These are phyloP conservation scores for Varecia variegata DNA, from an alignment of 2,797 vertebrate species.

Conservation along the genomic window DNA sequence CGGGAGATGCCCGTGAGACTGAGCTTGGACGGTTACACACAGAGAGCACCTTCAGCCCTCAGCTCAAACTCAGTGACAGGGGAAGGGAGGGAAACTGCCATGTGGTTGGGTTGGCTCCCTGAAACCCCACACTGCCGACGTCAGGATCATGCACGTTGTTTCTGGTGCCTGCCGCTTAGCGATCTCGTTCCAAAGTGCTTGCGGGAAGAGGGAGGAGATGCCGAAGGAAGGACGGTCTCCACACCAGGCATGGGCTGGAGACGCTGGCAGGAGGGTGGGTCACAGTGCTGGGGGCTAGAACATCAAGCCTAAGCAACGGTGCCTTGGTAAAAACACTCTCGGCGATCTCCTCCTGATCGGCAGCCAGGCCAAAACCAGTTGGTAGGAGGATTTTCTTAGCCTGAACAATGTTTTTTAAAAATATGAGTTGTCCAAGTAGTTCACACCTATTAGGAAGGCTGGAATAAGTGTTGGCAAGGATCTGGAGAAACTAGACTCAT, in stretches of 20 bases:
- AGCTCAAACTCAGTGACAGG: neutral
- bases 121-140: neutral
- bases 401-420: neutral
- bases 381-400: neutral
- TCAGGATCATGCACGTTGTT: accelerated
- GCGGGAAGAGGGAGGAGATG: neutral
- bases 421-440: neutral
- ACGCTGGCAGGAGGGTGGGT: neutral
- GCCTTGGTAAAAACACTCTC: neutral
- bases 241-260: neutral
- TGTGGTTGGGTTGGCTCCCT: neutral
- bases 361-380: neutral
- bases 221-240: neutral
- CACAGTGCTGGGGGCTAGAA: neutral
- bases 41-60: neutral
- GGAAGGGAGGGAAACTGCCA: neutral
- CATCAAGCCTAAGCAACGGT: neutral
- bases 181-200: neutral
- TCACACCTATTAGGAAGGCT: neutral
- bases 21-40: too few species aligned
- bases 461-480: neutral
- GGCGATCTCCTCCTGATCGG: neutral
- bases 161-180: neutral
- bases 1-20: neutral
- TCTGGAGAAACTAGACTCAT: neutral